phyloP scores from a whole-genome alignment of 2,888 invertebrate species.

The Amorpha juglandis region DNA sequence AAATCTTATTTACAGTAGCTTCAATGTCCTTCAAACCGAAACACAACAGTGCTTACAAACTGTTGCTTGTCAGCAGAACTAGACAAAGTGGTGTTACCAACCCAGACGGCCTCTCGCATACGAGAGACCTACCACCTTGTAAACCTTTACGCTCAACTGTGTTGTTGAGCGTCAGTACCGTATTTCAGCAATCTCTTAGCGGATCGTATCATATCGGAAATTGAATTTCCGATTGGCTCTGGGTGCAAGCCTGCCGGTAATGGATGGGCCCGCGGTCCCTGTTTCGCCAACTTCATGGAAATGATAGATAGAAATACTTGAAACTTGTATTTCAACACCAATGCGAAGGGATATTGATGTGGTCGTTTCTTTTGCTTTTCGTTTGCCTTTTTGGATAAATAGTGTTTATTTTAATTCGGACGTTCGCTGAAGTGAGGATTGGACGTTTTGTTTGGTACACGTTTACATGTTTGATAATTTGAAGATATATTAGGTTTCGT shows the following conservation, averaged over 20 bases:
- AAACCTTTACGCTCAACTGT: conserved; percentile 47
- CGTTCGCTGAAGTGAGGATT: not conserved
- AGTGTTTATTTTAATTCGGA: conserved; percentile 42
- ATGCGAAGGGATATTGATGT: conserved; percentile 55
- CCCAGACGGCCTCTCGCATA: no score
- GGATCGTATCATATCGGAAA: conserved; percentile 78
- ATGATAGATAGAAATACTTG: conserved; percentile 64
- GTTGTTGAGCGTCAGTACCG: conserved; percentile 53
- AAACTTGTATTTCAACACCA: conserved; percentile 44
- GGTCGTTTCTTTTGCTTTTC: conserved; percentile 43
- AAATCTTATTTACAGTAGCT: no score
- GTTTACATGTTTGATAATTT: no score
- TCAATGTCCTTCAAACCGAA: no score
- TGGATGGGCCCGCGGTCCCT: conserved; percentile 60
- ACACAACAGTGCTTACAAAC: no score
- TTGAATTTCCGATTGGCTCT: conserved; percentile 79
- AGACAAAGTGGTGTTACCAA: no score
- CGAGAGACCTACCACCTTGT: no score
- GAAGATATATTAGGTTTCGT: no score
- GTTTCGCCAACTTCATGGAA: conserved; percentile 56
- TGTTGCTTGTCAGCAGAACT: no score
- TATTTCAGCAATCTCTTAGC: conserved; percentile 74
- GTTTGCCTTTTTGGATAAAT: conserved; percentile 42
- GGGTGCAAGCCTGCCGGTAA: conserved; percentile 60
- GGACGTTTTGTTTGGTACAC: no score